Evolutionary conservation across 2,888 invertebrate genomes (phyloP).

Genomic region (Temnothorax ravouxi): DNA sequence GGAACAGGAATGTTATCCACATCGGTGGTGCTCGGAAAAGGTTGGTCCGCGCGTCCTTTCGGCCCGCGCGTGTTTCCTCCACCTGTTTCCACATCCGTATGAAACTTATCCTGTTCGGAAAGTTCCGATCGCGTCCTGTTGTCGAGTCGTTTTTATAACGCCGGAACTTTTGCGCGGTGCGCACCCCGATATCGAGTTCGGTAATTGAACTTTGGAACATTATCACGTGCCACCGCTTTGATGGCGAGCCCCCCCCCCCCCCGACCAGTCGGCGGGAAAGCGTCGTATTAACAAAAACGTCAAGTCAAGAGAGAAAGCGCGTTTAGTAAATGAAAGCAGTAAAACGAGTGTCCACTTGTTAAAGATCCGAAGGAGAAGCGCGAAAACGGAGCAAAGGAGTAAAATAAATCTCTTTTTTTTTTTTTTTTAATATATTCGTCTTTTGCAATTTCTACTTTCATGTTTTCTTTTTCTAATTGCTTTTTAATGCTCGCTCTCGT

Average conservation of each 20-base stretch:
- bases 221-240: conserved; percentile 56
- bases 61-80: conserved; percentile 20
- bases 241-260: not conserved
- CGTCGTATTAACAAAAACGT: conserved; percentile 36
- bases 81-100: conserved; percentile 67
- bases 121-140: conserved; percentile 71
- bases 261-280: conserved; percentile 10
- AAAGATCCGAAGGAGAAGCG: not conserved
- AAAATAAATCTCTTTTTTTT: not conserved
- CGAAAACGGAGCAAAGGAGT: not conserved
- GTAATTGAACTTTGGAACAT: conserved; percentile 75
- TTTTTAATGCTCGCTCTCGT: not conserved
- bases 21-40: conserved; percentile 8
- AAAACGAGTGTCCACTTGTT: conserved; percentile 1
- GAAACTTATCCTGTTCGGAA: conserved; percentile 75
- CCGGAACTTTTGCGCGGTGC: conserved; percentile 64
- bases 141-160: conserved; percentile 71
- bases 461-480: not conserved
- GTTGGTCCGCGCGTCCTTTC: conserved; percentile 6
- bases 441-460: not conserved
- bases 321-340: conserved; percentile 14
- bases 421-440: not conserved
- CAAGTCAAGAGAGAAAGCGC: not conserved
- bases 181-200: conserved; percentile 71
- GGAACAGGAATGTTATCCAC: not conserved